phyloP scores from a whole-genome alignment of 53 echinoderm and acorn worm species.

The Patiria pectinifera region DNA sequence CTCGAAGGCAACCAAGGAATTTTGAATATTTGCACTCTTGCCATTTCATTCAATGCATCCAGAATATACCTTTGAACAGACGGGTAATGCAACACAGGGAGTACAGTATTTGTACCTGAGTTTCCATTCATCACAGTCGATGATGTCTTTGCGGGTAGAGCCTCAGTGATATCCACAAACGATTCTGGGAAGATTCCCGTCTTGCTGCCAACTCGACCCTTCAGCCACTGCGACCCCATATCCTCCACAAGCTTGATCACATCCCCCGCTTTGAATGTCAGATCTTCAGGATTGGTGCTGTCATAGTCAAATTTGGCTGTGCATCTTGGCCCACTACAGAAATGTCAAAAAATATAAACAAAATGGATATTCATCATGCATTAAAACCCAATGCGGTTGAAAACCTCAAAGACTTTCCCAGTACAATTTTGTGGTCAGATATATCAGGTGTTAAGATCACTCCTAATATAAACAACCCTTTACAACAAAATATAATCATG shows the following conservation, averaged over 20 bases:
- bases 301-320: constrained; percentile 90
- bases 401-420: neutral
- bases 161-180: constrained; percentile 90
- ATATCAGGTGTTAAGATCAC: no score
- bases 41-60: no score
- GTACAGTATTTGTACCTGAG: constrained; percentile 15
- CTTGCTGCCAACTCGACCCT: constrained; percentile 79
- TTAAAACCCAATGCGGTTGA: neutral
- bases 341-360: neutral
- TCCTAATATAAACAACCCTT: no score
- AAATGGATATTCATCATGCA: neutral
- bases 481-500: neutral
- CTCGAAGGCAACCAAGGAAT: no score
- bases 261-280: constrained; percentile 81
- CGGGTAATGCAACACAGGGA: no score
- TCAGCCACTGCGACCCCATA: constrained; percentile 78
- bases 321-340: constrained; percentile 81
- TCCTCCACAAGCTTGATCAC: constrained; percentile 77
- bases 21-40: no score
- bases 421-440: no score
- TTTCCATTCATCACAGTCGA: constrained; percentile 27
- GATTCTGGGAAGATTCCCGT: constrained; percentile 88
- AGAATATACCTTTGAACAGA: no score
- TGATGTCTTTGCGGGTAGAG: constrained; percentile 57
- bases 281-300: constrained; percentile 77